Conservation (phyloP, 2,113 vertebrate species). For the Abramis brama region DNA sequence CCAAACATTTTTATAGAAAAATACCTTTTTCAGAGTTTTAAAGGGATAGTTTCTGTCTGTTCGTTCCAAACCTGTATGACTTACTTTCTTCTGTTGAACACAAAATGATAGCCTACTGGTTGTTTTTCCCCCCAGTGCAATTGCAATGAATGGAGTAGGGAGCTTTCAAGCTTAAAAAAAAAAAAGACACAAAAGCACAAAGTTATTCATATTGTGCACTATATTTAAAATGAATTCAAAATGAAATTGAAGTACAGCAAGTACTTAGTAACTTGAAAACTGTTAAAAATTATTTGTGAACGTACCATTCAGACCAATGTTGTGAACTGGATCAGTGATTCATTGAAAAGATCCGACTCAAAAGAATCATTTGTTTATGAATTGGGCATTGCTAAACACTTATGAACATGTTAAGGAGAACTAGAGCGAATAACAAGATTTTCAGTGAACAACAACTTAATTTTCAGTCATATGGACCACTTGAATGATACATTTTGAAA, state of each 20-base stretch:
- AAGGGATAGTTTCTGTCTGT: not conserved
- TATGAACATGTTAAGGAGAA: not conserved
- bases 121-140: not conserved
- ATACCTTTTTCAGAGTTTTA: not conserved
- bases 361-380: not conserved
- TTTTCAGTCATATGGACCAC: not conserved
- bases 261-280: no score
- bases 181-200: not conserved
- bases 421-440: not conserved
- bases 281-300: not conserved
- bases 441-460: not conserved
- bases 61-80: not conserved
- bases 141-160: not conserved
- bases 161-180: not conserved
- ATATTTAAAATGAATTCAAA: not conserved
- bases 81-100: not conserved
- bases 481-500: not conserved
- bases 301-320: not conserved
- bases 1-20: not conserved
- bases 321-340: not conserved
- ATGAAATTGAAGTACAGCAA: not conserved
- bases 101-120: not conserved
- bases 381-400: not conserved
- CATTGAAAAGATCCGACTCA: not conserved
- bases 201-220: not conserved